Evolutionary conservation across 2,113 vertebrate species (phyloP), one percentile per base, ranked within the genome.

Genomic region (Proterorhinus semilunaris): DNA sequence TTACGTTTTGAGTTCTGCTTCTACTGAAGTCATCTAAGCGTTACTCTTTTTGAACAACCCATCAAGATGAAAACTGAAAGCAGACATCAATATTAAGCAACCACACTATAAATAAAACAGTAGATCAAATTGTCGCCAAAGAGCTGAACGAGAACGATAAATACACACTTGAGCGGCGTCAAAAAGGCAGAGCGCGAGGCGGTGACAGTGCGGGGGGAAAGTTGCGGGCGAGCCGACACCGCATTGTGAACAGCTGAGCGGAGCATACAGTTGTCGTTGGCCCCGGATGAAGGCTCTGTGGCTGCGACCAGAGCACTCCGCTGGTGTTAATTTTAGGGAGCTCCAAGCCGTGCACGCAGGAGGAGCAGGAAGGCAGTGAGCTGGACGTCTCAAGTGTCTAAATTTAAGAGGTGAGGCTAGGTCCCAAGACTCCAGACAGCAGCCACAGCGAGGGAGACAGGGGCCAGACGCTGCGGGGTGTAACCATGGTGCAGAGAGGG

Each of bases 321-420:
- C 76, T 75, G 54, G 86, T 91, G 89, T 91, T 93, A 90, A 93
- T 93, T 93, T 94, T 92, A 92, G 92, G 86, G 87, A 89, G 87
- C 79, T 83, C 86, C 54, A 9, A 83, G 83, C 68, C 85, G 70
- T 59, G 80, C 82, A 75, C 61, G 74, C 72, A 73, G 83, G 42
- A 68, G 68, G 73, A 86, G 80, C 77, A 66, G 6, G 16, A 79
- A 81, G 82, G 68, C 76, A 70, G 67, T 82, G 67, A 81, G 75
- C 76, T 79, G 73, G 69, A 75, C 77, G 12, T 79, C 48, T 76
- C 53, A 4, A 65, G 76, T 66, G 73, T 79, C 87, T 89, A 87
- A 80, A 91, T 90, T 83, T 90, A 90, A 87, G 84, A 81, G 61
- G 66, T 53, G 69, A 71, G 69, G 63, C 72, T 12, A 61, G 84